Percentiles rank a stretch among this genome's conserved stretches.
These are phyloP conservation scores for Cherax quadricarinatus DNA, from an alignment of 1,140 invertebrate genomes.

Conservation along the genomic window DNA sequence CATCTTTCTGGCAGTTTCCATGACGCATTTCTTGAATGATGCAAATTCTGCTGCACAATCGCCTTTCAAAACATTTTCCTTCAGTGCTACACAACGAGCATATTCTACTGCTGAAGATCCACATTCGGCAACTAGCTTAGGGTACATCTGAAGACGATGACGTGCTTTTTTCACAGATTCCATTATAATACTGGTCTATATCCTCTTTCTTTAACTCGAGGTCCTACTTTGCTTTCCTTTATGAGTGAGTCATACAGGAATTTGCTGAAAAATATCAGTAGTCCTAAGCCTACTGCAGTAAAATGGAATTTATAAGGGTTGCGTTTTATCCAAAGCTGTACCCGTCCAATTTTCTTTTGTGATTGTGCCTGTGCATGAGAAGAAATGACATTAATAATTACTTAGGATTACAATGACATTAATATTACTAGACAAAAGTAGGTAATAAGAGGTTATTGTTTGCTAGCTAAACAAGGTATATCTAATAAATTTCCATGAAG, in stretches of 20 bases:
- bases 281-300: slow-evolving; percentile 76
- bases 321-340: slow-evolving; percentile 77
- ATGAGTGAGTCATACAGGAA: slow-evolving; percentile 84
- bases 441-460: too few relatives aligned
- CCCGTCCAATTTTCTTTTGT: slow-evolving; percentile 5
- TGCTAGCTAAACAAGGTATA: too few relatives aligned
- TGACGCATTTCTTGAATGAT: slow-evolving; percentile 83
- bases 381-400: neutral
- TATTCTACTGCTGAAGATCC: slow-evolving; percentile 83
- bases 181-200: slow-evolving; percentile 78
- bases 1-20: slow-evolving; percentile 75
- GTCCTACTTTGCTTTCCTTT: slow-evolving; percentile 49
- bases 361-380: neutral
- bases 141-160: slow-evolving; percentile 84
- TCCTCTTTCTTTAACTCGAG: slow-evolving; percentile 15
- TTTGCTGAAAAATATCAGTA: slow-evolving; percentile 82
- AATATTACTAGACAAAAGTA: too few relatives aligned
- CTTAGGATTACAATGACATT: too few relatives aligned
- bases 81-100: slow-evolving; percentile 85
- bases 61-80: slow-evolving; percentile 83
- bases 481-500: too few relatives aligned
- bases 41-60: slow-evolving; percentile 86
- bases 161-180: slow-evolving; percentile 87
- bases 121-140: slow-evolving; percentile 84
- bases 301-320: slow-evolving; percentile 80